Conservation (phyloP, 2,113 vertebrate species). For the Etheostoma spectabile region DNA sequence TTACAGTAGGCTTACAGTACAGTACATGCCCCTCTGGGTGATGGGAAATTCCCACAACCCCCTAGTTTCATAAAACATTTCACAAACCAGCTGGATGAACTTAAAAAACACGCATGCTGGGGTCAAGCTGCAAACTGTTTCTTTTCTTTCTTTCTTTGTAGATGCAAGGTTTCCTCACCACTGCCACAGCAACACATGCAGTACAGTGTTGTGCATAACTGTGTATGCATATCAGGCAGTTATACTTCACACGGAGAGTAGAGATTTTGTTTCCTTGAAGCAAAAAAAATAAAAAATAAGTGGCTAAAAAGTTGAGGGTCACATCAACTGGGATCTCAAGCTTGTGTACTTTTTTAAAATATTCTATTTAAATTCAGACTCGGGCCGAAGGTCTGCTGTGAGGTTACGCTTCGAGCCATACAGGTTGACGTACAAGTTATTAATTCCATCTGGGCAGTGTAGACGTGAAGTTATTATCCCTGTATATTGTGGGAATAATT, state of each 20-base stretch:
- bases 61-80: constrained; percentile 20
- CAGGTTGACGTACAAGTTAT: background rate
- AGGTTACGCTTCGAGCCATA: background rate
- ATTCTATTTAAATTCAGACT: background rate
- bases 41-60: constrained; percentile 45
- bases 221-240: background rate
- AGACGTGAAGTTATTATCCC: background rate
- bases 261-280: constrained; percentile 1
- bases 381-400: background rate
- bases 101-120: constrained; percentile 22
- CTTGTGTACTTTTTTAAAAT: background rate
- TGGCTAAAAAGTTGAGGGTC: background rate
- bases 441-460: background rate
- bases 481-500: background rate
- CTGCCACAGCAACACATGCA: background rate
- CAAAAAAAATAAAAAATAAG: background rate
- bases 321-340: background rate
- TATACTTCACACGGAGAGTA: background rate
- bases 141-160: background rate
- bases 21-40: constrained; percentile 35
- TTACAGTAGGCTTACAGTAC: constrained; percentile 24
- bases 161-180: constrained; percentile 2
- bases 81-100: constrained; percentile 47
- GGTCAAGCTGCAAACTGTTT: constrained; percentile 18
- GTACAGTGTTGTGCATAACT: background rate